These are phyloP conservation scores for Danionella dracula DNA, from an alignment of 2,797 vertebrate genomes.

Conservation along the genomic window DNA sequence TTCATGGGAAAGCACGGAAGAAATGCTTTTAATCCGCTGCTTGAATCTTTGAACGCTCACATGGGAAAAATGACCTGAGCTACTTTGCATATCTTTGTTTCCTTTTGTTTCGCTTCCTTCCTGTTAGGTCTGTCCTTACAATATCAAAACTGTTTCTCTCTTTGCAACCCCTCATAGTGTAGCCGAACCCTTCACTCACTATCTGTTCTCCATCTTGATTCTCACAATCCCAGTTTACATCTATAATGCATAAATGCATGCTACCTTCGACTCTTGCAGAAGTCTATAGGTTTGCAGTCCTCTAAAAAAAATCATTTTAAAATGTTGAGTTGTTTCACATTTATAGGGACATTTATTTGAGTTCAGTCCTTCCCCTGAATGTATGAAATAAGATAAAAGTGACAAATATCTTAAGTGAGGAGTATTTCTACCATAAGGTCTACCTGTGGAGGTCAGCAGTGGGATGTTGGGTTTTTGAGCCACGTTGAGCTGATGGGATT, in stretches of 20 bases:
- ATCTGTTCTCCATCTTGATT: slow-evolving; percentile 1
- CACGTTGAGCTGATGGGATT: slow-evolving; percentile 42
- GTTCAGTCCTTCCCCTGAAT: background rate
- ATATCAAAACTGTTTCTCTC: background rate
- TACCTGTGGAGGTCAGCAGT: slow-evolving; percentile 23
- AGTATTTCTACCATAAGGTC: background rate
- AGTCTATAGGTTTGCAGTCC: slow-evolving; percentile 1
- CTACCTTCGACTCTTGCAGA: slow-evolving; percentile 5
- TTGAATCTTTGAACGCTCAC: background rate
- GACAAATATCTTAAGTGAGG: background rate
- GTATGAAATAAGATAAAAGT: background rate
- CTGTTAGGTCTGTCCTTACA: background rate
- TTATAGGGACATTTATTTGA: background rate
- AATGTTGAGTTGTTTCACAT: background rate
- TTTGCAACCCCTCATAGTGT: background rate
- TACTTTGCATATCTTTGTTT: background rate
- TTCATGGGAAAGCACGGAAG: background rate
- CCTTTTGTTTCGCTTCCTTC: background rate
- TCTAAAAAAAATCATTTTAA: background rate
- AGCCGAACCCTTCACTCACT: background rate
- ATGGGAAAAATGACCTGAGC: background rate
- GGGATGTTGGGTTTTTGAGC: slow-evolving; percentile 39
- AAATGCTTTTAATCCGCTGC: background rate
- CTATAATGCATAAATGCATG: slow-evolving; percentile 35
- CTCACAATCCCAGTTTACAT: slow-evolving; percentile 31